Evolutionary conservation across 2,888 invertebrate species (phyloP).

Genomic region (Adelphocoris suturalis): DNA sequence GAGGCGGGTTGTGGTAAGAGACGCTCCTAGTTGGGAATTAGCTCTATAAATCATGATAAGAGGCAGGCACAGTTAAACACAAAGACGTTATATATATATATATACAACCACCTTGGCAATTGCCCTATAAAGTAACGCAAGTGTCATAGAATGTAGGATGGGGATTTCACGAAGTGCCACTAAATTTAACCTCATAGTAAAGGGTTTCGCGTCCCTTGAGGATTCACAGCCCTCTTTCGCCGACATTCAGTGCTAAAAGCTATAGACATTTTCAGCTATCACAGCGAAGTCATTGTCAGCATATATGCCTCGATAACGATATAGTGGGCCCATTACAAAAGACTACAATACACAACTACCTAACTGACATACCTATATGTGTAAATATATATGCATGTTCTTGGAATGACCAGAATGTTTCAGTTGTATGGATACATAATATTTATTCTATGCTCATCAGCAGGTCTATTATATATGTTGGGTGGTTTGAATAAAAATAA

Average conservation of each 20-base stretch:
- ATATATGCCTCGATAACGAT: not conserved
- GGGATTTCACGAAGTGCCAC: constrained; percentile 63
- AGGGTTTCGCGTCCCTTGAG: constrained; percentile 14
- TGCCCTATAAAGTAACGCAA: constrained; percentile 64
- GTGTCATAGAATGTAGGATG: constrained; percentile 62
- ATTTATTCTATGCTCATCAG: not conserved
- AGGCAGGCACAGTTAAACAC: constrained; percentile 67
- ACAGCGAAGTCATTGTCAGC: not conserved
- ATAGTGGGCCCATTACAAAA: not conserved
- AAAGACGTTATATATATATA: constrained; percentile 64
- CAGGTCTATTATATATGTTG: too few relatives aligned
- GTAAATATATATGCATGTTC: too few relatives aligned
- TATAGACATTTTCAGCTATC: not conserved
- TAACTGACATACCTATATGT: too few relatives aligned
- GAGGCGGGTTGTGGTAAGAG: constrained; percentile 8
- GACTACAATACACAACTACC: not conserved
- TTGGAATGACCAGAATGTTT: too few relatives aligned
- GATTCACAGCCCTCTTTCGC: constrained; percentile 28
- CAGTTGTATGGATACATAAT: not conserved
- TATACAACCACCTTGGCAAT: constrained; percentile 66
- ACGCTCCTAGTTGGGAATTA: constrained; percentile 64
- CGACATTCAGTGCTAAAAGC: not conserved
- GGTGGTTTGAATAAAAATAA: too few relatives aligned
- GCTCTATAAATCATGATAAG: constrained; percentile 67
- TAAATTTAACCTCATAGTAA: constrained; percentile 58